A percentile compares a stretch with the other conserved stretches of the same genome.
Evolutionary conservation across 2,797 vertebrate genomes (phyloP).

Genomic region (Acropternis orthonyx): DNA sequence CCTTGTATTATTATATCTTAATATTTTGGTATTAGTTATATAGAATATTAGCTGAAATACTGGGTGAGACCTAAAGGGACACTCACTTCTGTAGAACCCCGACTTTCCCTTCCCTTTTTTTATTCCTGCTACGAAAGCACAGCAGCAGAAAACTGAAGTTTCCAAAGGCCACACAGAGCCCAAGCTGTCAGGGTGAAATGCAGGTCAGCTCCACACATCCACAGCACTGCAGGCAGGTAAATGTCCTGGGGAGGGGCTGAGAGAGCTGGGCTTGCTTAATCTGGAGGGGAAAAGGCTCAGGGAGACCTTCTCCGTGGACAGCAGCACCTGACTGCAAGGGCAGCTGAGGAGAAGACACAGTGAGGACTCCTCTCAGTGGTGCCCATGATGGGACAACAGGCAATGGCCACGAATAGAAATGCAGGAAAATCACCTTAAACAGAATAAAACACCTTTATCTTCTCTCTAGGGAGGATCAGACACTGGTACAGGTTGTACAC

Average conservation of each 20-base stretch:
- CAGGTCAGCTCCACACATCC: background rate
- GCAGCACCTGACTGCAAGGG: background rate
- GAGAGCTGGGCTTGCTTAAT: background rate
- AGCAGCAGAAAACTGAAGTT: background rate
- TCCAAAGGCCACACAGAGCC: background rate
- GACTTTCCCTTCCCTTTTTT: background rate
- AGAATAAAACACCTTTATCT: background rate
- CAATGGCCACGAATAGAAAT: background rate
- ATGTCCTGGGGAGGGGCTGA: background rate
- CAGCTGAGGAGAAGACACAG: background rate
- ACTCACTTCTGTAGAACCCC: background rate
- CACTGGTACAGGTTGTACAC: background rate
- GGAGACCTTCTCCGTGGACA: background rate
- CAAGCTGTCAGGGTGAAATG: background rate
- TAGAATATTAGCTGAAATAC: background rate
- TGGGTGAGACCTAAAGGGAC: background rate
- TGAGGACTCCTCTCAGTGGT: background rate
- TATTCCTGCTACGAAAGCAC: background rate
- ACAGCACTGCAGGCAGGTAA: background rate
- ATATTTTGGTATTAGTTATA: background rate
- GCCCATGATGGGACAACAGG: background rate
- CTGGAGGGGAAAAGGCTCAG: background rate
- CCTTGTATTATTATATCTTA: background rate
- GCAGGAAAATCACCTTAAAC: background rate
- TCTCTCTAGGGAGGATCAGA: background rate